Evolutionary conservation across 2,797 vertebrate genomes (phyloP), one percentile per base, ranked within the genome.

Genomic region (Enteromius treurensis): DNA sequence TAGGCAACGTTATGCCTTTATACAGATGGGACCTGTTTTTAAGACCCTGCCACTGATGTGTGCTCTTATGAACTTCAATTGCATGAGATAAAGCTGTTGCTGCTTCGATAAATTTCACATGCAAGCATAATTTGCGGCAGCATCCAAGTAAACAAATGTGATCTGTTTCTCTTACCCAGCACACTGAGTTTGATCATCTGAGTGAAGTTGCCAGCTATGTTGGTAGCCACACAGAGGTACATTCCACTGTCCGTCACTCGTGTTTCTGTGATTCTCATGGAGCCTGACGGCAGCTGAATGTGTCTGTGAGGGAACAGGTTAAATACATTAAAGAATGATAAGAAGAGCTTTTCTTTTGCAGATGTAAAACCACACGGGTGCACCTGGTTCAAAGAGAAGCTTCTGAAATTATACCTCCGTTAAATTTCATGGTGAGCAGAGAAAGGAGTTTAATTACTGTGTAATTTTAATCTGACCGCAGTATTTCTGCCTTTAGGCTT

Each of bases 171-270:
- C 95, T 93, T 92, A 99, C 98, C 98, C 17, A 96, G 89, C 84
- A 99, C 94, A 84, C 87, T 95, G 84, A 99, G 93, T 73, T 94
- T 95, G 83, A 97, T 88, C 3, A 91, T 91, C 68, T 96, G 95
- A 85, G 96, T 98, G 83, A 96, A 91, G 70, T 99, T 99, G 67
- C 98, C 98, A 64, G 98, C 98, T 87, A 99, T 98, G 91, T 99
- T 99, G 84, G 96, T 96, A 83, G 97, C 98, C 17, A 97, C 94
- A 81, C 98, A 99, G 84, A 96, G 89, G 87, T 99, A 99, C 84
- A 95, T 92, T 81, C 97, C 98, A 70, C 90, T 93, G 90, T 99
- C 98, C 82, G 96, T 95, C 87, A 96, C 87, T 11, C 95, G 96
- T 26, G 95, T 93, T 81, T 96, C 94, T 0, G 93, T 92, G 90